Evolutionary conservation across 1,140 invertebrate genomes (phyloP), one percentile per base, ranked within the genome.

Genomic region (Druon quercuslanigerum): DNA sequence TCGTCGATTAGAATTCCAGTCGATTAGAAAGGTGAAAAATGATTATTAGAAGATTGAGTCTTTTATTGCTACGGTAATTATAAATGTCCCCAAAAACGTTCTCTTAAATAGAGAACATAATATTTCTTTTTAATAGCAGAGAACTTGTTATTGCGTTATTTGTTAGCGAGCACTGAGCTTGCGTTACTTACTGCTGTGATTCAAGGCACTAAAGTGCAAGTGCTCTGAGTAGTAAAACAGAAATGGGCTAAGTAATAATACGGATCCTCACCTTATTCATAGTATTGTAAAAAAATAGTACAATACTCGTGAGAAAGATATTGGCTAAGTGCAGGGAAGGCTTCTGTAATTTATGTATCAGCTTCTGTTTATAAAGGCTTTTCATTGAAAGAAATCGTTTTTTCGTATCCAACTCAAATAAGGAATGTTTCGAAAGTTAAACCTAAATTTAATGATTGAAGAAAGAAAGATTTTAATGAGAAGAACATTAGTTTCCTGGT

Each of bases 241-340:
- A 66, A 46, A 66, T 66, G 60, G 60, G 60, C 60, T 33, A 66
- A 66, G 60, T 66, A 66, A 66, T 66, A 66, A 66, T 40, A 66
- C n/a, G 40, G 60, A 66, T 66, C 46, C 60, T 66, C 40, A 14
- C 60, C 25, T 16, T 20, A 25, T 66, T 40, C 60, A 66, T 40
- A 66, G 60, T 33, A 66, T 16, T 40, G 33, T 66, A 66, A 66
- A 66, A 46, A 66, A 40, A 14, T 66, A 25, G 20, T 60, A 66
- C 60, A 66, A 66, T 66, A 20, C 60, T 66, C 33, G 60, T 66
- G 60, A 66, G 60, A 66, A 66, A 66, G 60, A 66, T 66, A 66
- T 66, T 66, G 60, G 60, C 60, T 33, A 13, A 40, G 60, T 33
- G 60, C 60, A 16, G 40, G 60, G 14, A 40, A 66, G 25, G 60